A percentile compares a stretch with the other conserved stretches of the same genome.
Evolutionary conservation across 2,113 vertebrate species (phyloP).

Genomic region (Ceyx melanurus): DNA sequence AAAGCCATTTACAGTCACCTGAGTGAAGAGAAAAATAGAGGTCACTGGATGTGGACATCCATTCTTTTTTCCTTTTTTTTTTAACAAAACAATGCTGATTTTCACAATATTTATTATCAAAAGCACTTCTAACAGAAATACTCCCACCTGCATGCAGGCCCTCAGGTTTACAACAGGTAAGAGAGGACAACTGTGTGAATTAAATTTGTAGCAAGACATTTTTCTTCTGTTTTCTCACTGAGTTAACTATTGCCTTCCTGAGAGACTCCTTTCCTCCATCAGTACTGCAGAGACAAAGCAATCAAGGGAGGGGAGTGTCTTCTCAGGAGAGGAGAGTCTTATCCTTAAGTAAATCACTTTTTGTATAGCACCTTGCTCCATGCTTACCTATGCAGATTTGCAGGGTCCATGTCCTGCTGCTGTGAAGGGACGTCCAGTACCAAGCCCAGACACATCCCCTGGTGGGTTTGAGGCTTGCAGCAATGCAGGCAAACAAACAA

Average conservation of each 20-base stretch:
- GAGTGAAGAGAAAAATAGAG: constrained; percentile 61
- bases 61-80: background rate
- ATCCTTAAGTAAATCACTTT: background rate
- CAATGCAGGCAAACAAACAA: background rate
- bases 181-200: background rate
- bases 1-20: constrained; percentile 11
- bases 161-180: background rate
- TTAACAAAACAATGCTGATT: constrained; percentile 42
- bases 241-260: background rate
- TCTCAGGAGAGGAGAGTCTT: background rate
- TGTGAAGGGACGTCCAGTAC: background rate
- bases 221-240: background rate
- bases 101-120: constrained; percentile 41
- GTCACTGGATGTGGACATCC: background rate
- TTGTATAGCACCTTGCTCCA: background rate
- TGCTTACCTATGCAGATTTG: background rate
- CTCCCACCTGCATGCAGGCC: background rate
- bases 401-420: background rate
- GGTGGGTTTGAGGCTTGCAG: background rate
- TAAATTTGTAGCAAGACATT: background rate
- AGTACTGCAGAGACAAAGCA: background rate
- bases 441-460: background rate
- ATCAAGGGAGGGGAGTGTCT: background rate
- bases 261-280: background rate
- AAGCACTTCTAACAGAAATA: background rate